Percentiles rank a stretch among this genome's conserved stretches.
Conservation (phyloP, 2,797 vertebrate genomes). For the Numenius phaeopus region DNA sequence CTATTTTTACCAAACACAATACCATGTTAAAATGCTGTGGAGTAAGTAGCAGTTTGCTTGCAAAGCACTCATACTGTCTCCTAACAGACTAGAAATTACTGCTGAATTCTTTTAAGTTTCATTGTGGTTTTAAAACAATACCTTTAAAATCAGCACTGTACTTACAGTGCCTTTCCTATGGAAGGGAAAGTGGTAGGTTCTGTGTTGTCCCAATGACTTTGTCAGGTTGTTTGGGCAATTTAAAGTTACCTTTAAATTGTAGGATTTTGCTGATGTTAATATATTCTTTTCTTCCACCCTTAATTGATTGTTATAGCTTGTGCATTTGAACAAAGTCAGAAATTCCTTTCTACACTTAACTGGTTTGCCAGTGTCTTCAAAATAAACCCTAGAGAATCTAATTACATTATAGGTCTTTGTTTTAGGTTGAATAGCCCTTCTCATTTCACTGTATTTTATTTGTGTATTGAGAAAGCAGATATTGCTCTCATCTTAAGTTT, state of each 20-base stretch:
- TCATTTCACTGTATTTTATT: not conserved
- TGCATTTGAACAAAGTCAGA: fast-evolving
- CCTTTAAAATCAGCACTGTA: not conserved
- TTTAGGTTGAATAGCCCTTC: not conserved
- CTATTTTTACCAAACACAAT: not conserved
- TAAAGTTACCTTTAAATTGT: not conserved
- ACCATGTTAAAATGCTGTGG: not conserved
- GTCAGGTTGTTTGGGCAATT: not conserved
- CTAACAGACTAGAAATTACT: not conserved
- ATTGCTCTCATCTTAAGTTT: not conserved
- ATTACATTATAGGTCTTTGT: not conserved
- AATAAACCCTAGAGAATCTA: not conserved
- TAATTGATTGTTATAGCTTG: not conserved
- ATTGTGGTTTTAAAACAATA: not conserved
- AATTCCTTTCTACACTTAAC: not conserved
- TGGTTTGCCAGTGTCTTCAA: not conserved
- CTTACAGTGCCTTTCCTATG: not conserved
- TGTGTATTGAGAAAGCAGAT: not conserved
- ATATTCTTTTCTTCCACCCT: not conserved
- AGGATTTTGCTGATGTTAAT: not conserved
- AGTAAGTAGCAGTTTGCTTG: not conserved
- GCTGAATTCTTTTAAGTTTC: not conserved
- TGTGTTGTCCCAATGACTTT: not conserved
- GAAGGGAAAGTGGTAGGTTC: not conserved
- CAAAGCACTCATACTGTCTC: not conserved